Base-by-base conservation (phyloP, 2,797 vertebrate species). In the Coreius guichenoti region DNA sequence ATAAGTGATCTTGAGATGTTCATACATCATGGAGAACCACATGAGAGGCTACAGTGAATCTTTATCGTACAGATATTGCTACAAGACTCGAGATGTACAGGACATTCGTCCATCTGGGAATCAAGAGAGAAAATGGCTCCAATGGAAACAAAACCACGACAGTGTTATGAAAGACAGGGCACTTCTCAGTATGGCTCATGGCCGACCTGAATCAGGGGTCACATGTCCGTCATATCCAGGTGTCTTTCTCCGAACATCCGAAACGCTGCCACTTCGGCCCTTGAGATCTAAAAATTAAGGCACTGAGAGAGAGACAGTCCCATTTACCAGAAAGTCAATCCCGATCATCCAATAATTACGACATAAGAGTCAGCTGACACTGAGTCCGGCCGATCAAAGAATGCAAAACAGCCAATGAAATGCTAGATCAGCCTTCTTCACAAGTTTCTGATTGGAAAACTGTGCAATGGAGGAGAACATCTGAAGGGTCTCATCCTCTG, bases 281-380 rank as follows among this genome's bases (percentile, higher is more conserved):
- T 63, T 80, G 31, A n/a, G 33, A 85, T 88, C 69, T 61, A 45
- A 81, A 87, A 70, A 73, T 84, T 83, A 91, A 91, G 90, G 90
- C 90, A 91, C 90, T 89, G 81, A 82, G 78, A 88, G 78, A 88
- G 81, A 89, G 14, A 79, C 67, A 79, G 88, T 80, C 63, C 19
- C 56, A 47, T 65, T 82, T 33, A 74, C 5, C 49, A 72, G 43
- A 56, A 17, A 17, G 61, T 65, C 89, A 91, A 89, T 89, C 51
- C 56, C 1, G 9, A 84, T 78, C 75, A 29, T 43, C 39, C 17
- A 26, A 70, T 84, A 56, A 81, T 65, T 31, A 26, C 26, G n/a
- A 73, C 31, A 82, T 12, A 61, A 2, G 65, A 29, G 61, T 83
- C 61, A 54, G 82, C 61, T 76, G 82, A 76, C 47, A 73, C 31